A percentile compares a stretch with the other conserved stretches of the same genome.
Evolutionary conservation across 2,113 vertebrate genomes (phyloP).

Genomic region (Labeo catla): DNA sequence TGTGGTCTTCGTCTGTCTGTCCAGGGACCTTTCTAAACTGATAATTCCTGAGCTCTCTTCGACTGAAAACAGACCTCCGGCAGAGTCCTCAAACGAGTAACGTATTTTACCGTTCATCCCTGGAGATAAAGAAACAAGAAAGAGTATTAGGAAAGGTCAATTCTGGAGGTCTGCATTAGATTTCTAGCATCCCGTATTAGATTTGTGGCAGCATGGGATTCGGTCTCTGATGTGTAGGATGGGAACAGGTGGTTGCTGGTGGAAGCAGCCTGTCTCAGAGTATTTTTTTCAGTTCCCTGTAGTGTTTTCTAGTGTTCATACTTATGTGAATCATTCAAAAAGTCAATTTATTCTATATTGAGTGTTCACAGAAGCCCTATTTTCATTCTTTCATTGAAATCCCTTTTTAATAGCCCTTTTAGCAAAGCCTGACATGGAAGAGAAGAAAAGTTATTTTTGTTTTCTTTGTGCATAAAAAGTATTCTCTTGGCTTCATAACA

Average conservation of each 20-base stretch:
- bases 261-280: background rate
- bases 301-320: background rate
- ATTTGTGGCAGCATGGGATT: background rate
- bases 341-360: too few relatives aligned
- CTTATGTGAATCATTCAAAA: background rate
- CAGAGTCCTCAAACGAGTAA: conserved; percentile 79
- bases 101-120: conserved; percentile 80
- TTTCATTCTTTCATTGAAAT: background rate
- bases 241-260: background rate
- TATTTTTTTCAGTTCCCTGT: background rate
- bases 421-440: too few relatives aligned
- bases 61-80: conserved; percentile 82
- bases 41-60: conserved; percentile 82
- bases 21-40: conserved; percentile 78
- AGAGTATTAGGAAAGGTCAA: background rate
- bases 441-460: too few relatives aligned
- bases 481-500: too few relatives aligned
- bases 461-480: too few relatives aligned
- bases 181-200: background rate
- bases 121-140: conserved; percentile 49
- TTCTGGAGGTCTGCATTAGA: conserved; percentile 3
- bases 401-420: background rate
- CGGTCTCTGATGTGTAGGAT: background rate
- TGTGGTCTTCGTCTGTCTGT: conserved; percentile 76
- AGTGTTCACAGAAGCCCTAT: background rate